Base-by-base conservation (phyloP, 2,888 invertebrate genomes). In the Invenusta paracnida region DNA sequence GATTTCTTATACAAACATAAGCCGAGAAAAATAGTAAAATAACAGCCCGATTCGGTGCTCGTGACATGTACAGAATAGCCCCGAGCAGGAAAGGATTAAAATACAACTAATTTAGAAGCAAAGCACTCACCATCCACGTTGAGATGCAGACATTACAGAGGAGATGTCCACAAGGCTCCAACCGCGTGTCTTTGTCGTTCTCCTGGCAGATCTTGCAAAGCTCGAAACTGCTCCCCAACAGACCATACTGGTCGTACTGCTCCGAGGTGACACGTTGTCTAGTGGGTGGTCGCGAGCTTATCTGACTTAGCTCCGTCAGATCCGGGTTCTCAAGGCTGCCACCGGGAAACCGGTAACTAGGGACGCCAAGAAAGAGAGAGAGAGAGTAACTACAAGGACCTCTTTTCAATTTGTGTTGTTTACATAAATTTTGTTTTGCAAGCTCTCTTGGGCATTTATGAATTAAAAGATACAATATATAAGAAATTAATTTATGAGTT, bases 161-260 rank as follows among this genome's bases (percentile, higher is more conserved):
- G 30, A 85, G 67, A 27, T 85, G 85, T 17, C 85, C 85, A 30
- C 85, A 85, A 13, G 85, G 85, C 31, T 85, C 85, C 13, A 85
- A n/a, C 48, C 81, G 82, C 11, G 30, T 31, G 81, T 85, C 82
- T 48, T 85, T 85, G 30, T 85, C 81, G 66, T 85, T 85, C 66
- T 85, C 82, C 23, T 79, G 27, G 67, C 85, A 85, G 29, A 85
- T 85, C 48, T 85, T 85, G 67, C 85, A 85, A n/a, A 85, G 13
- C 67, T 85, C 85, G 28, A 85, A 85, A 13, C 30, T 79, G 2
- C 30, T 82, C 17, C 81, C 85, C n/a, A 85, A 29, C 25, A 17
- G 17, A 11, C 82, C 29, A 48, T 85, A 85, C 29, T 48, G 66
- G 23, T 85, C 85, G 28, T 48, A 30, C 66, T 85, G 30, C 30